Evolutionary conservation across 2,888 invertebrate species (phyloP).

Genomic region (Holacanthella duospinosa): DNA sequence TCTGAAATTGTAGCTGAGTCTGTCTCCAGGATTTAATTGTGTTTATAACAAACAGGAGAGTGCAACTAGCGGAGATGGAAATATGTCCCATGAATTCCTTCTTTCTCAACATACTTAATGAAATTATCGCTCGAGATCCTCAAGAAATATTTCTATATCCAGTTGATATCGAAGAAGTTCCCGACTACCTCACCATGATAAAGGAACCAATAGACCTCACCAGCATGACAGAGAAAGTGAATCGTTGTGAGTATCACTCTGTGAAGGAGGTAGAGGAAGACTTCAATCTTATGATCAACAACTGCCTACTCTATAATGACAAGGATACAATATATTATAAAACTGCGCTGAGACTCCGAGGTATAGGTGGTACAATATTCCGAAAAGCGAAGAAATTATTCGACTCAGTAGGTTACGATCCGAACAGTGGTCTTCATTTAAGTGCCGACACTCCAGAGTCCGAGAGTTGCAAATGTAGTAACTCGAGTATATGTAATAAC

Average conservation of each 20-base stretch:
- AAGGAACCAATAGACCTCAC: conserved; percentile 78
- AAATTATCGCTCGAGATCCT: conserved; percentile 66
- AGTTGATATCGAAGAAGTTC: conserved; percentile 73
- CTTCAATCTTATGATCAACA: conserved; percentile 89
- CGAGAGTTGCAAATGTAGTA: neutral
- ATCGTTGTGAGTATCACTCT: conserved; percentile 41
- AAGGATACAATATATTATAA: conserved; percentile 90
- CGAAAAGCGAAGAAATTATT: conserved; percentile 66
- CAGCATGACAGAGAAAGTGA: conserved; percentile 60
- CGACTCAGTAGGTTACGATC: conserved; percentile 51
- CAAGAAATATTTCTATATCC: conserved; percentile 86
- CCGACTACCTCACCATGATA: conserved; percentile 79
- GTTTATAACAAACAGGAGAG: conserved; percentile 45
- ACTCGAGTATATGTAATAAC: neutral
- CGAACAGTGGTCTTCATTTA: conserved; percentile 41
- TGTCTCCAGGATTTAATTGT: conserved; percentile 2
- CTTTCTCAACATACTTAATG: conserved; percentile 62
- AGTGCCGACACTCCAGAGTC: neutral
- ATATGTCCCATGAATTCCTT: conserved; percentile 72
- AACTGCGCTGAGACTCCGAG: conserved; percentile 77
- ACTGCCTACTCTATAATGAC: conserved; percentile 89
- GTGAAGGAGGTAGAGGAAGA: conserved; percentile 68
- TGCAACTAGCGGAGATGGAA: conserved; percentile 68
- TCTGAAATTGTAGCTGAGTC: neutral
- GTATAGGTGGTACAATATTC: conserved; percentile 67